A percentile compares a stretch with the other conserved stretches of the same genome.
phyloP scores from a whole-genome alignment of 2,888 invertebrate genomes.

The Eledone cirrhosa region DNA sequence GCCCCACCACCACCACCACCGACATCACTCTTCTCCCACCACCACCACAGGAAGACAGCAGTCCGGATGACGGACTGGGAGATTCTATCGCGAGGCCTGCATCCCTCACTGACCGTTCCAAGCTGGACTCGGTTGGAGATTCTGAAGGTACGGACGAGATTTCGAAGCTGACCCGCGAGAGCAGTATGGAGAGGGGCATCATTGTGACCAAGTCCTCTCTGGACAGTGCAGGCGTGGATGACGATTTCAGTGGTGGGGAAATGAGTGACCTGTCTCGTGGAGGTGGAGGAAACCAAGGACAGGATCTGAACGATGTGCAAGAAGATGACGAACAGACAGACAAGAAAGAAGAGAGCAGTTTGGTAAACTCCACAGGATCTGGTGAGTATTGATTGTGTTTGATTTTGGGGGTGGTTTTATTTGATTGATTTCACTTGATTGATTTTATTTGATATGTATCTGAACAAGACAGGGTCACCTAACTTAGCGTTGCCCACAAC shows the following conservation, averaged over 20 bases:
- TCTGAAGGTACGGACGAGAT: conserved; percentile 51
- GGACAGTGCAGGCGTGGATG: conserved; percentile 64
- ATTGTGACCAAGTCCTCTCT: conserved; percentile 67
- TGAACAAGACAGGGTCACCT: no score
- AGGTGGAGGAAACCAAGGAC: conserved; percentile 1
- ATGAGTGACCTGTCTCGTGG: conserved; percentile 25
- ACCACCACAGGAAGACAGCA: conserved; percentile 45
- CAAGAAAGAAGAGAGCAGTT: conserved; percentile 37
- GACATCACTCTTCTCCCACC: no score
- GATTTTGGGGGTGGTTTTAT: no score
- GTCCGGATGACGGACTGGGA: conserved; percentile 64
- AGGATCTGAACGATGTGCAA: conserved; percentile 28
- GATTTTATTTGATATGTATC: no score
- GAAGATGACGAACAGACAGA: conserved; percentile 25
- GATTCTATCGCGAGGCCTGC: conserved; percentile 59
- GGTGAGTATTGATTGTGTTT: no score
- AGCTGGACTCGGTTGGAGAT: conserved; percentile 55
- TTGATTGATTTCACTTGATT: no score
- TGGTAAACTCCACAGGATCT: conserved; percentile 34
- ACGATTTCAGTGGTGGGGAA: conserved; percentile 34
- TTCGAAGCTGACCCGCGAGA: conserved; percentile 47
- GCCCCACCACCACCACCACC: conserved; percentile 31
- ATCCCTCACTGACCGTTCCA: conserved; percentile 49
- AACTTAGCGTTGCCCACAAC: no score
- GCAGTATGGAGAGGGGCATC: conserved; percentile 48